A percentile compares a stretch with the other conserved stretches of the same genome.
These are phyloP conservation scores for Hylyphantes graminicola DNA, from an alignment of 1,140 invertebrate species.

Conservation along the genomic window DNA sequence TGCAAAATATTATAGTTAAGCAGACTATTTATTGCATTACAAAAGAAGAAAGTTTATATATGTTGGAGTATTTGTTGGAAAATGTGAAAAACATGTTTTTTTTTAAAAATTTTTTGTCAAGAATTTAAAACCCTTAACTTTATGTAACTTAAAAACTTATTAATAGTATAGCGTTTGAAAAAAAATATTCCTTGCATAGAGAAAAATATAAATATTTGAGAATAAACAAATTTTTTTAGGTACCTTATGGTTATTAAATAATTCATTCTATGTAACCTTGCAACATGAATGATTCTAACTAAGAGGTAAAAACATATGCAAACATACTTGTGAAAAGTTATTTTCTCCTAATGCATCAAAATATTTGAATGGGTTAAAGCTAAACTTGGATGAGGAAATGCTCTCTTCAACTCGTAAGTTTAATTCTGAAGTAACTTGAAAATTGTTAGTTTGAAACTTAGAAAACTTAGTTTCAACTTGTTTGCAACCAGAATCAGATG, in stretches of 20 bases:
- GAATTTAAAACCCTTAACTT: too few relatives aligned
- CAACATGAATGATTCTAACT: too few relatives aligned
- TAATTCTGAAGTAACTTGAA: not conserved
- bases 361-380: slow-evolving; percentile 19
- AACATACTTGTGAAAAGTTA: slow-evolving; percentile 15
- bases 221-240: not conserved
- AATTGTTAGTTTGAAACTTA: not conserved
- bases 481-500: slow-evolving; percentile 6
- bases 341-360: slow-evolving; percentile 34
- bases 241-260: not conserved
- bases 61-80: too few relatives aligned
- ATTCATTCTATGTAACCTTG: too few relatives aligned
- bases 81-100: too few relatives aligned
- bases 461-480: not conserved
- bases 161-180: too few relatives aligned
- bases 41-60: too few relatives aligned
- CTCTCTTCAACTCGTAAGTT: not conserved
- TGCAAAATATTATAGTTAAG: too few relatives aligned
- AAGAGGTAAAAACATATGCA: not conserved
- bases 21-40: too few relatives aligned
- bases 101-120: too few relatives aligned
- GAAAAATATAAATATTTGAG: not conserved
- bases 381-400: not conserved
- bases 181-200: not conserved
- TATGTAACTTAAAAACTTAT: too few relatives aligned